Base-by-base conservation (phyloP, 2,888 invertebrate species). In the Papilio protenor region DNA sequence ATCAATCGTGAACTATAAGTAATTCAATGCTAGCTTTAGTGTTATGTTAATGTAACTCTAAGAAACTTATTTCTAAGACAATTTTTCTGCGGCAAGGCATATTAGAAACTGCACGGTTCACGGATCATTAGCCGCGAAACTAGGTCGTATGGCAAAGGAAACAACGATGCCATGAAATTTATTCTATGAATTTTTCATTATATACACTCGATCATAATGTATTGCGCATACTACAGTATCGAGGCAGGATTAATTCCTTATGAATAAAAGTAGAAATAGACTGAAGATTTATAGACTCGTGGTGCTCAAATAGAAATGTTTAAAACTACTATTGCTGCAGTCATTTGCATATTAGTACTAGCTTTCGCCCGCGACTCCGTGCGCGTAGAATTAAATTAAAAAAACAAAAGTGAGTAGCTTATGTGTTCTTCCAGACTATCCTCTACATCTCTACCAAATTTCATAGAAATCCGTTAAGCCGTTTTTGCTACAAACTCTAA, bases 71-170 rank as follows among this genome's bases (percentile, higher is more conserved):
- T 66, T 18, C 57, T 75, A 55, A 70, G 72, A 69, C 33, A 57
- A 70, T 57, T 57, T 75, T 70, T 55, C 70, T 70, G 33, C 69
- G 49, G 49, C 45, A 55, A 80, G 81, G 85, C 83, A 83, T 87
- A 88, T 89, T 85, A 84, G 85, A 81, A 82, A 81, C 80, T 85
- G 85, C 85, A 84, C 81, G 82, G 86, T 89, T 90, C 86, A 89
- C 88, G 87, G 86, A 85, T 90, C 90, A 90, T 90, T 90, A 88
- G 85, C 81, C 83, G 45, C 45, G 57, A 55, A 75, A 75, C 57
- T 75, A 75, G 75, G 75, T 75, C 75, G 45, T 57, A 40, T 45
- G 70, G 70, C 57, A 57, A 75, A 75, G 75, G 75, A 70, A 75
- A 70, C 55, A 57, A 45, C 75, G 69, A 55, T 52, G 70, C 45